Evolutionary conservation across 2,888 invertebrate genomes (phyloP).

Genomic region (Synergus laeviventris): DNA sequence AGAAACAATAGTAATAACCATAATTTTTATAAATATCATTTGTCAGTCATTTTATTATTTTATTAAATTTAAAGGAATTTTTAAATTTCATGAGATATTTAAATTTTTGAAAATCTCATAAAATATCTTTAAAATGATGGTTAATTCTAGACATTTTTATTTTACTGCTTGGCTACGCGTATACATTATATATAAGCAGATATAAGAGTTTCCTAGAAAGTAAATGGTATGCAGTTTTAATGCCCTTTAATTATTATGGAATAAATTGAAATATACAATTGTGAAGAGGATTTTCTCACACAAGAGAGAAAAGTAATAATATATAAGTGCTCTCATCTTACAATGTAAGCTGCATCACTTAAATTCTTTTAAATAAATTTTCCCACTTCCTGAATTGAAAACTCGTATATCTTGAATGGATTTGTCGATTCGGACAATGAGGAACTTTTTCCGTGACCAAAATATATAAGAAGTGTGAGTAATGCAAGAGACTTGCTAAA

Average conservation of each 20-base stretch:
- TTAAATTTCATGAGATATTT: too few species aligned
- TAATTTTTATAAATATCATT: too few species aligned
- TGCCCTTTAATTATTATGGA: conserved; percentile 24
- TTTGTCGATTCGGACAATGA: neutral
- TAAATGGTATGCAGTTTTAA: conserved; percentile 15
- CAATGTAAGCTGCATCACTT: neutral
- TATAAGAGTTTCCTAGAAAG: conserved; percentile 6
- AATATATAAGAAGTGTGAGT: conserved; percentile 19
- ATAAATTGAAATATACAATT: neutral
- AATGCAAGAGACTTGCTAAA: conserved; percentile 24
- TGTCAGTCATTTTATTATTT: neutral
- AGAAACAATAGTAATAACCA: neutral
- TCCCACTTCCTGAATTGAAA: neutral
- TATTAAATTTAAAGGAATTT: too few species aligned
- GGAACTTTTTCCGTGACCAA: neutral
- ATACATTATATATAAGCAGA: too few species aligned
- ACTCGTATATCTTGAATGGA: neutral
- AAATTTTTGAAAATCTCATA: too few species aligned
- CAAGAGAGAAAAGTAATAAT: neutral
- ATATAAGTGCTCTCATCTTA: too few species aligned
- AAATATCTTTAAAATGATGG: too few species aligned
- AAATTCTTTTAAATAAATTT: neutral
- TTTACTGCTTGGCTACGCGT: neutral
- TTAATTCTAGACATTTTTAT: too few species aligned
- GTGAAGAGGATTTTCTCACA: conserved; percentile 19